Base-by-base conservation (phyloP, 1,140 invertebrate genomes). In the Cyclargus thomasi region DNA sequence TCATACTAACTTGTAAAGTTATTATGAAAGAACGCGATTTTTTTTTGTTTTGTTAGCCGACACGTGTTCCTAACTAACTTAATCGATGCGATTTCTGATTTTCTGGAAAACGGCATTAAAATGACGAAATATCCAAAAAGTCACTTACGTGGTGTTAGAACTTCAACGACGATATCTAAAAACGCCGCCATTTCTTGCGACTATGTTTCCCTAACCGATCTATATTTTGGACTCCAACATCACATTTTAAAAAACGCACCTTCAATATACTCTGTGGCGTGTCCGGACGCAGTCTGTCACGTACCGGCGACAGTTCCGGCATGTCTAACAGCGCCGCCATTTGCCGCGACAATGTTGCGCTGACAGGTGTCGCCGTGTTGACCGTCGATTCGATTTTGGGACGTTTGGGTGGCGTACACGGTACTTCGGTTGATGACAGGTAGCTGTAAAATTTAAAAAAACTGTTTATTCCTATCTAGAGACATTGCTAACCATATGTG, bases 211-310 rank as follows among this genome's bases (percentile, higher is more conserved):
- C 76, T 80, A 0, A 74, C 69, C 14, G 53, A 8, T 18, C 4
- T 59, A 47, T 47, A 47, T 16, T 16, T 47, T 47, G 8, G 39
- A 8, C 39, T 14, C 0, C 10, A 14, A 16, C 39, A 14, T 47
- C 10, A 1, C 6, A 8, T 3, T 8, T 47, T 2, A 47, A 47
- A 47, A 47, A 47, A 47, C 6, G 16, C 66, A 90, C 89, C 85
- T 91, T 91, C 0, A 91, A 66, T 67, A 90, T 91, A 64, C 88
- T 90, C 18, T 90, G 88, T 2, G 86, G 88, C 0, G 88, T 90
- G 0, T 77, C 83, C 7, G 55, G 17, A 85, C 79, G 6, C 78
- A 74, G 36, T 70, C 73, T 8, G 80, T 71, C 1, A 70, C 74
- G 20, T 70, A 71, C 23, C 67, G 63, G 22, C 20, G 55, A 10